Evolutionary conservation across 2,888 invertebrate genomes (phyloP), one percentile per base, ranked within the genome.

Genomic region (Seira ritae): DNA sequence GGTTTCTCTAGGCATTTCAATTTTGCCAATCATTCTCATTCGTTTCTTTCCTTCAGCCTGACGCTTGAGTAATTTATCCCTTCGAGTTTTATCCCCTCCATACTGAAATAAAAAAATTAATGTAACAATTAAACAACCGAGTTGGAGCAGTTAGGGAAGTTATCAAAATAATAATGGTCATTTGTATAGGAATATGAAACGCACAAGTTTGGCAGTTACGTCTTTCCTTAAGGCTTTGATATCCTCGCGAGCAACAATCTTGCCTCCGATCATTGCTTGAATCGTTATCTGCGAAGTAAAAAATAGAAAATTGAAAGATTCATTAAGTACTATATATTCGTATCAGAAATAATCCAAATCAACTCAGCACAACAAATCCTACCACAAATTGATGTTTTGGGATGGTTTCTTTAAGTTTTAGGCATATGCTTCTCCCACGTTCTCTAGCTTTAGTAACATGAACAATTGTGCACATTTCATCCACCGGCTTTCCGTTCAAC

Each of bases 21-120:
- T 95, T 90, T 97, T 97, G 69, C 97, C 98, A 83, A 98, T 93
- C 92, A 94, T 94, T 90, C 96, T 94, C 96, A 99, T 95, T 91
- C 95, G 95, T 91, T 96, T 97, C 91, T 99, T 99, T 6, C 98
- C 98, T 89, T 97, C 97, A 0, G 96, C 93, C 92, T 99, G 99
- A 90, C 95, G 94, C 85, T 94, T 94, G 20, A 99, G 91, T 42
- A 99, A 92, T 91, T 99, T 99, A 93, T 95, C 96, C 90, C 95
- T 94, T 89, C 99, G 92, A 0, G 96, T 96, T 1, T 96, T 92
- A 91, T 98, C 98, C 17, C 98, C 98, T 0, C 98, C 98, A 90
- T 98, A 96, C 96, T 96, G 90, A 87, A 92, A 85, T 87, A 84
- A 23, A 37, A 74, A 24, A 69, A 80, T 75, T 31, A 46, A 67